Percentiles rank a stretch among this genome's conserved stretches.
phyloP scores from a whole-genome alignment of 2,113 vertebrate genomes.

The Chiloscyllium plagiosum region DNA sequence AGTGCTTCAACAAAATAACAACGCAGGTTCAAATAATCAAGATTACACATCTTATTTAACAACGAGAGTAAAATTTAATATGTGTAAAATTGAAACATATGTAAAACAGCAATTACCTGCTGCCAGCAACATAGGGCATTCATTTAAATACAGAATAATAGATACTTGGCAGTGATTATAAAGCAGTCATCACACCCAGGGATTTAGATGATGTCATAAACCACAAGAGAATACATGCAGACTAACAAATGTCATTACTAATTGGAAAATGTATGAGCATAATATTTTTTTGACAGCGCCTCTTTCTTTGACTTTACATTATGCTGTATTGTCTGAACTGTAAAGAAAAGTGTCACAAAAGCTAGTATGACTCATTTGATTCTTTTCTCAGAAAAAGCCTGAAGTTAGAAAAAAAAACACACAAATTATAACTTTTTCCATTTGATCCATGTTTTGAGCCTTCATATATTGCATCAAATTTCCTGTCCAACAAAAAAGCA shows the following conservation, averaged over 20 bases:
- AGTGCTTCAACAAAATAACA: not conserved
- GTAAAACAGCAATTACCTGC: not conserved
- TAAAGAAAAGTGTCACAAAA: not conserved
- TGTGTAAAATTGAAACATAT: conserved; percentile 5
- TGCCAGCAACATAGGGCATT: not conserved
- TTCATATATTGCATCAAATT: not conserved
- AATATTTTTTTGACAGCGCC: not conserved
- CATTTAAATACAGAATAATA: conserved; percentile 9
- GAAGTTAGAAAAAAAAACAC: not conserved
- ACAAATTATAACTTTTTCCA: not conserved
- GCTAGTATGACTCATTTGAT: not conserved
- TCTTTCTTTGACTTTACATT: not conserved
- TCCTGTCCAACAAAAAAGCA: not conserved
- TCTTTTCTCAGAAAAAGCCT: not conserved
- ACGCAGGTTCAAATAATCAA: not conserved
- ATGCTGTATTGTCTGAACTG: not conserved
- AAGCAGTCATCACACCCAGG: not conserved
- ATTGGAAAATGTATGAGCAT: conserved; percentile 7
- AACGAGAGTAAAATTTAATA: not conserved
- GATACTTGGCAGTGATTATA: not conserved
- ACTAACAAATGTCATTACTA: not conserved
- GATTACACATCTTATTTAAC: not conserved
- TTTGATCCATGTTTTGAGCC: not conserved
- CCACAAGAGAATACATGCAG: conserved; percentile 3
- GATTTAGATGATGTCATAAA: conserved; percentile 4